These are phyloP conservation scores for Diogma glabrata DNA, from an alignment of 2,888 invertebrate genomes.

Conservation along the genomic window DNA sequence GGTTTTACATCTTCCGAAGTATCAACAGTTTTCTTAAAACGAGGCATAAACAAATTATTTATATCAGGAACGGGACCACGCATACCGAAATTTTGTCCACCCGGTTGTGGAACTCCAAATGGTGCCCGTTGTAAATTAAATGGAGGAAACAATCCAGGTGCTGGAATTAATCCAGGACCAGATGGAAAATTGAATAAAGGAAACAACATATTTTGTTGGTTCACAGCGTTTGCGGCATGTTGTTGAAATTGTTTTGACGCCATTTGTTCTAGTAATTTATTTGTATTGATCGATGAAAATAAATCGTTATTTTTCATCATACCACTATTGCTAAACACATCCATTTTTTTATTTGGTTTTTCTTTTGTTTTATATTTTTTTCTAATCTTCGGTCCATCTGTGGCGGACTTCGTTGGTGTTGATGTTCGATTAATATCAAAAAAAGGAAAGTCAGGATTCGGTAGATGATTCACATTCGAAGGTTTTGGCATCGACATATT, in stretches of 20 bases:
- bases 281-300: constrained; percentile 1
- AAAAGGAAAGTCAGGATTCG: background rate
- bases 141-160: constrained; percentile 40
- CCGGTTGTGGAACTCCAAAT: background rate
- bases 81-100: constrained; percentile 3
- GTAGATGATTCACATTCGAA: background rate
- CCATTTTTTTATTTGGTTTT: constrained; percentile 2
- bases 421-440: background rate
- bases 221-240: constrained; percentile 28
- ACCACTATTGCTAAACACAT: background rate
- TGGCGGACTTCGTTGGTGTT: background rate
- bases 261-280: constrained; percentile 15
- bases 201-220: constrained; percentile 36
- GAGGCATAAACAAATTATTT: constrained; percentile 1
- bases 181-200: constrained; percentile 35
- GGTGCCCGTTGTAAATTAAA: constrained; percentile 9
- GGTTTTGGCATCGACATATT: constrained; percentile 14
- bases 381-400: constrained; percentile 1
- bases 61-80: background rate
- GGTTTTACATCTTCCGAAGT: constrained; percentile 1
- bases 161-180: constrained; percentile 45
- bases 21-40: background rate
- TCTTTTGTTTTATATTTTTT: constrained; percentile 8
- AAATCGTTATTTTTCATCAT: background rate
- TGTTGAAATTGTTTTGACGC: too few relatives aligned